A percentile compares a stretch with the other conserved stretches of the same genome.
Evolutionary conservation across 2,888 invertebrate genomes (phyloP).

Genomic region (Lordiphosa andalusiaca): DNA sequence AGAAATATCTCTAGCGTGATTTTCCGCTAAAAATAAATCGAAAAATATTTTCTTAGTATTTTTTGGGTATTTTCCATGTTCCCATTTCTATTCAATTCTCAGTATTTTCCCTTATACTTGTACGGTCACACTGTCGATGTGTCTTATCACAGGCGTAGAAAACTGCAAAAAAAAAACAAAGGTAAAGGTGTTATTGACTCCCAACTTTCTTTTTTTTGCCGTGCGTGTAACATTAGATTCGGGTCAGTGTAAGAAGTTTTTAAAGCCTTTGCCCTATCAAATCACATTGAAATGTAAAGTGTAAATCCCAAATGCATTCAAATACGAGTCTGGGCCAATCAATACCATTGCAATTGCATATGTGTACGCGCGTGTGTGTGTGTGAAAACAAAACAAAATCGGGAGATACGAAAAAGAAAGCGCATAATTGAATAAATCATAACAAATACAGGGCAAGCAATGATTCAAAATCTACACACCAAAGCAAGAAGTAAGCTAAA

Average conservation of each 20-base stretch:
- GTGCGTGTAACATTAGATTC: conserved; percentile 32
- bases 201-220: conserved; percentile 60
- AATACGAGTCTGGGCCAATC: conserved; percentile 56
- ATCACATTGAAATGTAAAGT: conserved; percentile 23
- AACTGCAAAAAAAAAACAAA: conserved; percentile 50
- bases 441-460: conserved; percentile 54
- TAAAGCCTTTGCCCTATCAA: background rate
- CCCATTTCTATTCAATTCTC: no score
- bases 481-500: conserved; percentile 25
- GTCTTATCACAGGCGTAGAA: conserved; percentile 61
- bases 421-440: conserved; percentile 72
- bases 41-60: no score
- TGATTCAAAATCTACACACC: conserved; percentile 35
- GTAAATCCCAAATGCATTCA: conserved; percentile 23
- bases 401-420: conserved; percentile 61
- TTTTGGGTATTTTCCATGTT: no score
- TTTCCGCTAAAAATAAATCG: no score
- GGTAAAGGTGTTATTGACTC: conserved; percentile 63
- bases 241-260: conserved; percentile 20
- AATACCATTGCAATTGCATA: conserved; percentile 46
- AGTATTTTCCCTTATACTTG: no score
- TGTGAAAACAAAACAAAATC: conserved; percentile 62
- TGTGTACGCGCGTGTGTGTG: conserved; percentile 17
- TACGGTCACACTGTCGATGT: conserved; percentile 10
- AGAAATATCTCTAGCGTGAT: no score